These are phyloP conservation scores for Cryptocheilus praepositus DNA, from an alignment of 2,888 invertebrate species.

Conservation along the genomic window DNA sequence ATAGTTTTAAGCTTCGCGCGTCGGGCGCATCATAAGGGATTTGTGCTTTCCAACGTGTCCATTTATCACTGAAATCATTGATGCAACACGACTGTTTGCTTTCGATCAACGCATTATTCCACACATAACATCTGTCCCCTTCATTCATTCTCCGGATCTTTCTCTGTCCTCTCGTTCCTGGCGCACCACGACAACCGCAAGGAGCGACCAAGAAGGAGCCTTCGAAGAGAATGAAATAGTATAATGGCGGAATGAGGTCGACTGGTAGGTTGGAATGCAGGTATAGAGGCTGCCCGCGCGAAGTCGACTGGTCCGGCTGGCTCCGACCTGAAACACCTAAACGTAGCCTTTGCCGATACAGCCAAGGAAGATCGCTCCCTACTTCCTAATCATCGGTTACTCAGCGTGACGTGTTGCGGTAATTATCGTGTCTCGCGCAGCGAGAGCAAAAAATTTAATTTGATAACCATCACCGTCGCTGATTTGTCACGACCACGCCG, in stretches of 20 bases:
- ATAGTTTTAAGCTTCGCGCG: too few relatives aligned
- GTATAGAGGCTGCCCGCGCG: slow-evolving; percentile 61
- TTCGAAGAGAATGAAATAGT: slow-evolving; percentile 62
- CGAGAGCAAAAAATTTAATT: too few relatives aligned
- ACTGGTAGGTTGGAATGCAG: slow-evolving; percentile 70
- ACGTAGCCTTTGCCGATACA: slow-evolving; percentile 31
- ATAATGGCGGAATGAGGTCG: slow-evolving; percentile 70
- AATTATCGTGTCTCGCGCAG: too few relatives aligned
- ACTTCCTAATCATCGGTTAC: slow-evolving; percentile 1
- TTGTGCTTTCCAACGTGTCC: too few relatives aligned
- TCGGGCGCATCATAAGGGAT: too few relatives aligned
- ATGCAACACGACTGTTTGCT: too few relatives aligned
- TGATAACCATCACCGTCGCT: too few relatives aligned
- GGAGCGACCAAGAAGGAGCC: slow-evolving; percentile 20
- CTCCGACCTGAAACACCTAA: slow-evolving; percentile 45
- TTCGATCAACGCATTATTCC: too few relatives aligned
- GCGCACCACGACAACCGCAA: neutral
- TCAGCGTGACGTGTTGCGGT: too few relatives aligned
- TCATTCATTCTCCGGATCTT: slow-evolving; percentile 1
- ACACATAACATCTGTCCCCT: too few relatives aligned
- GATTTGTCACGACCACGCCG: too few relatives aligned
- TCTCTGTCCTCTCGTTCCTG: slow-evolving; percentile 2
- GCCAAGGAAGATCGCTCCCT: slow-evolving; percentile 6
- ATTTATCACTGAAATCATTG: too few relatives aligned
- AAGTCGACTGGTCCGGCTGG: slow-evolving; percentile 56